Evolutionary conservation across 2,797 vertebrate species (phyloP), one percentile per base, ranked within the genome.

Genomic region (Buphagus erythrorhynchus): DNA sequence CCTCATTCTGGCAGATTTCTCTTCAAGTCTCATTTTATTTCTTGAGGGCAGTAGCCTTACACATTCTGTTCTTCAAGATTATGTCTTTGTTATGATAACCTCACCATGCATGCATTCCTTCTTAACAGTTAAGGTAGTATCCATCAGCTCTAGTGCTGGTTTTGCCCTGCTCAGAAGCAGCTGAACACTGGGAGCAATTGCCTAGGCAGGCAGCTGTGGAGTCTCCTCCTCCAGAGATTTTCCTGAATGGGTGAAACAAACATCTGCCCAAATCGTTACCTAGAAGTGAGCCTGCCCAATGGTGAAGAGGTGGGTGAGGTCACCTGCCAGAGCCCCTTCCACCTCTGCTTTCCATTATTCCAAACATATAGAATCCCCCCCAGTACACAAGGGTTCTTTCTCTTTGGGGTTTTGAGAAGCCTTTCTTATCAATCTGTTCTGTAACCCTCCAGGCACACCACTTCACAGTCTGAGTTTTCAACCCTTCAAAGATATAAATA

Each of bases 351-450:
- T 76, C 35, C 51, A 40, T 51, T 79, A 88, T 43, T 69, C 11
- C 33, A 77, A 48, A 38, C 3, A 45, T 15, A 57, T 0, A 0
- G 16, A 18, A 61, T 15, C 2, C 2, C 4, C 10, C 2, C 10
- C 16, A 48, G 18, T 26, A 71, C 5, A 51, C 7, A 20, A 25
- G 6, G 7, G 9, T 5, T 12, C 3, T 71, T 17, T 14, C 4
- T 59, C 55, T n/a, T n/a, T 14, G 6, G 10, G 11, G 4, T 52
- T 73, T 73, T 59, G 13, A 68, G 11, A 2, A 59, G 40, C 15
- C 15, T 16, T 40, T 16, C 40, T 40, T 40, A 40, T 55, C 42
- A 73, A 73, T 3, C 17, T 6, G 4, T 33, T 81, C 51, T 16
- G 13, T 17, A 69, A 45, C 2, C 14, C 7, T 83, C 13, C 28